phyloP scores from a whole-genome alignment of 2,888 invertebrate species.

The Formica aserva region DNA sequence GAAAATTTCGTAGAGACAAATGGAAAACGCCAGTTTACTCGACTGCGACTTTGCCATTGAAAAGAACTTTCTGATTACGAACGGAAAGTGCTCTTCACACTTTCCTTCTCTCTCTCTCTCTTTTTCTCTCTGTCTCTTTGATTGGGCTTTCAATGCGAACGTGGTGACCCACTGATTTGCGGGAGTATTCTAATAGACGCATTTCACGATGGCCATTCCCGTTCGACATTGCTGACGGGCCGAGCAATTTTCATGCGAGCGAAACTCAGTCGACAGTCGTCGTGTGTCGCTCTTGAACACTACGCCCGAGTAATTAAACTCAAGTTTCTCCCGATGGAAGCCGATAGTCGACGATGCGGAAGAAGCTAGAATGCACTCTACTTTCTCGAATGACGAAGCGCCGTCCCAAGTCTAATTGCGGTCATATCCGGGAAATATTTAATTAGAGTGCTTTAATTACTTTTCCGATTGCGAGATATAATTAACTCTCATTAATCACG shows the following conservation, averaged over 20 bases:
- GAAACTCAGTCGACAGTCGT: slow-evolving; percentile 14
- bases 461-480: slow-evolving; percentile 30
- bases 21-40: background rate
- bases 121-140: background rate
- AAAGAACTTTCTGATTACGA: background rate
- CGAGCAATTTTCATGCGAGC: slow-evolving; percentile 3
- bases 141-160: slow-evolving; percentile 14
- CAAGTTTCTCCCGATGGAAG: slow-evolving; percentile 33
- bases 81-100: slow-evolving; percentile 10
- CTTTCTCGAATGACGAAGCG: slow-evolving; percentile 26
- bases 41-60: background rate
- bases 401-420: slow-evolving; percentile 38
- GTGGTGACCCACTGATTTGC: slow-evolving; percentile 11
- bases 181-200: slow-evolving; percentile 5
- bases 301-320: slow-evolving; percentile 36
- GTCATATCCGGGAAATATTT: slow-evolving; percentile 47
- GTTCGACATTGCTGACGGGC: slow-evolving; percentile 18
- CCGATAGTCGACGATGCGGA: slow-evolving; percentile 23
- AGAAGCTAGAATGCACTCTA: slow-evolving; percentile 21
- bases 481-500: slow-evolving; percentile 35
- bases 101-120: background rate
- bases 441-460: slow-evolving; percentile 46
- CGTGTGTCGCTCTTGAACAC: background rate
- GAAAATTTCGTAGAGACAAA: background rate
- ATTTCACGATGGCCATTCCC: slow-evolving; percentile 14